Evolutionary conservation across 2,113 vertebrate genomes (phyloP), one percentile per base, ranked within the genome.

Genomic region (Ascaphus truei): DNA sequence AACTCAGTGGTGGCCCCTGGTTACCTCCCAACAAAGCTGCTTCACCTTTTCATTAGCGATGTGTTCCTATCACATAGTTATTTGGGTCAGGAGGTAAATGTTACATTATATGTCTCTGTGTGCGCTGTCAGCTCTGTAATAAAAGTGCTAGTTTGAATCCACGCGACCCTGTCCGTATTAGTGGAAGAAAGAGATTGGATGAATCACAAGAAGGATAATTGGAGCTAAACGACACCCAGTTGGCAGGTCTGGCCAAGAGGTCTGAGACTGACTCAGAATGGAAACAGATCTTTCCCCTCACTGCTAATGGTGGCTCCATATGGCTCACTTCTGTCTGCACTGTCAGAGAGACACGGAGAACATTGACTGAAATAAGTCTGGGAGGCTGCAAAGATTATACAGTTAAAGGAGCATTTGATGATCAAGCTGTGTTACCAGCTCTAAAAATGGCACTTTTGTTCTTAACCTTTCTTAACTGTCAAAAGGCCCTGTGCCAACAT

Each of bases 371-470:
- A 52, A 39, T 25, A 18, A 39, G 67, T 51, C 67, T 61, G 67
- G 29, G 13, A 61, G 65, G 59, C 65, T 27, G 41, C 1, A 50
- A 30, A 59, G 66, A 59, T 60, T 69, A 69, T 50, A 37, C 55
- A 69, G 39, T 59, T 69, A 68, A 33, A 68, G 45, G 53, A 68
- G 66, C 55, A 33, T 59, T 50, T 51, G 31, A 69, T 60, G 55
- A 59, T 58, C 55, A 60, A 37, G 55, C 55, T 51, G 66, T 34
- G 66, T 47, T 26, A 45, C 43, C 18, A 20, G 9, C 47, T 60
- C 7, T 48, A 20, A 36, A 51, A 51, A 51, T 22, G 51, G 8
- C 31, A 8, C 18, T 63, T 36, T n/a, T 36, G 20, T 16, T 18
- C 48, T 27, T 36, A 34, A 63, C 61, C 43, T 26, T 36, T n/a